phyloP scores from a whole-genome alignment of 2,797 vertebrate genomes.

The Aselliscus stoliczkanus region DNA sequence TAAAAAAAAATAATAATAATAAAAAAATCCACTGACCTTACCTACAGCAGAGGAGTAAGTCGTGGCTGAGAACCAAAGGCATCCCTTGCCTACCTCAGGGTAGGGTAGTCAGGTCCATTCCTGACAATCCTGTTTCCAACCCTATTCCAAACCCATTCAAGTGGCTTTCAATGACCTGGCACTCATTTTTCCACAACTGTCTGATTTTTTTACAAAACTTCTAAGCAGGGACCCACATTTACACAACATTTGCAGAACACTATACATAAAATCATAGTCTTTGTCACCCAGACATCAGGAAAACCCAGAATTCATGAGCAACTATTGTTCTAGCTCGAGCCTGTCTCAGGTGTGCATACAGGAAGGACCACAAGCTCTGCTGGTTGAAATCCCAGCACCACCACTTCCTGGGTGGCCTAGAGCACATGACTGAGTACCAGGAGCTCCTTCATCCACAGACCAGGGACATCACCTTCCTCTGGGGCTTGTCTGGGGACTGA shows the following conservation, averaged over 20 bases:
- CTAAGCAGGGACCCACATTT: background rate
- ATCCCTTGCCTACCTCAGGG: background rate
- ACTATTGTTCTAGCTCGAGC: background rate
- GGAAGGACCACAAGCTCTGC: background rate
- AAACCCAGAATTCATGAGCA: background rate
- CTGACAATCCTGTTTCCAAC: background rate
- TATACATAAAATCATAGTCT: background rate
- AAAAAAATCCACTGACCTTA: too few relatives aligned
- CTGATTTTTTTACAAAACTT: background rate
- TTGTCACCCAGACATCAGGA: background rate
- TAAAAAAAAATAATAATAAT: too few relatives aligned
- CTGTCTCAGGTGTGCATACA: accelerated
- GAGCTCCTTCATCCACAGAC: background rate
- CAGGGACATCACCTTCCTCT: background rate
- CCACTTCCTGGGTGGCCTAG: background rate
- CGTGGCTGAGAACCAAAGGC: accelerated
- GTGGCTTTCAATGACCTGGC: background rate
- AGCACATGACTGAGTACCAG: background rate
- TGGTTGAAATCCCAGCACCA: background rate
- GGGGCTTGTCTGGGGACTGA: background rate
- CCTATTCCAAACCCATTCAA: background rate
- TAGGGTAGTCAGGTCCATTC: background rate
- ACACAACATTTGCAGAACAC: background rate
- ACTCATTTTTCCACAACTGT: background rate
- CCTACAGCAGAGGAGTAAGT: background rate